A percentile compares a stretch with the other conserved stretches of the same genome.
Conservation (phyloP, 1,140 invertebrate genomes). For the Macrocentrus cingulum region DNA sequence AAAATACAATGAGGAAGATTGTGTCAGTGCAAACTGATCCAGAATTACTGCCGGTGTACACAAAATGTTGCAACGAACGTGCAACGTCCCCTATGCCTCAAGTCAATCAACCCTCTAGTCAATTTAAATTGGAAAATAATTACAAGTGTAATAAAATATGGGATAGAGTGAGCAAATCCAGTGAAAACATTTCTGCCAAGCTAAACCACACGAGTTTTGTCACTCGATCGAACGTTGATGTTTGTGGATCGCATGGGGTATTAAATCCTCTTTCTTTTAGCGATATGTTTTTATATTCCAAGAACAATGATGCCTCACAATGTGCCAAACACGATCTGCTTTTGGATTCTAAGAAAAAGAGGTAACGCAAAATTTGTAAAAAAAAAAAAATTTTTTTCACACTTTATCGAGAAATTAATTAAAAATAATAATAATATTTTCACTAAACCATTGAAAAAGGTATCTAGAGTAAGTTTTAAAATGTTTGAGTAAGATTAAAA, state of each 20-base stretch:
- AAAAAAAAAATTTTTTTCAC: too few species aligned
- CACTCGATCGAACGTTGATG: not conserved
- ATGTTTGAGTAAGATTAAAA: too few species aligned
- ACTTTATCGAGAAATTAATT: too few species aligned
- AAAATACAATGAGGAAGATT: constrained; percentile 39
- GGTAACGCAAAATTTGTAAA: too few species aligned
- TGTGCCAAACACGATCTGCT: too few species aligned
- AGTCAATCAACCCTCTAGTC: constrained; percentile 6
- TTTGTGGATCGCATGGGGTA: constrained; percentile 14
- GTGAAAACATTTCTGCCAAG: constrained; percentile 22
- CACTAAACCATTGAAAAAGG: too few species aligned
- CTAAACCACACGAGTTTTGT: constrained; percentile 1
- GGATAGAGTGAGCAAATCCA: constrained; percentile 33
- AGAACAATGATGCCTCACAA: too few species aligned
- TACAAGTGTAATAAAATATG: constrained; percentile 19
- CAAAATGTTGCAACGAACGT: constrained; percentile 19
- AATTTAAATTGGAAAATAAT: constrained; percentile 16
- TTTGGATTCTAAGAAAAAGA: too few species aligned
- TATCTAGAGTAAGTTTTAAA: too few species aligned
- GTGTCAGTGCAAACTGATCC: constrained; percentile 56
- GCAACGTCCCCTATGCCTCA: constrained; percentile 20
- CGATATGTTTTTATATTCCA: too few species aligned
- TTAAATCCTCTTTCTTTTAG: too few species aligned
- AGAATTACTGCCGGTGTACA: constrained; percentile 49
- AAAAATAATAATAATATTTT: too few species aligned